These are phyloP conservation scores for Gila orcuttii DNA, from an alignment of 2,113 vertebrate species.

Conservation along the genomic window DNA sequence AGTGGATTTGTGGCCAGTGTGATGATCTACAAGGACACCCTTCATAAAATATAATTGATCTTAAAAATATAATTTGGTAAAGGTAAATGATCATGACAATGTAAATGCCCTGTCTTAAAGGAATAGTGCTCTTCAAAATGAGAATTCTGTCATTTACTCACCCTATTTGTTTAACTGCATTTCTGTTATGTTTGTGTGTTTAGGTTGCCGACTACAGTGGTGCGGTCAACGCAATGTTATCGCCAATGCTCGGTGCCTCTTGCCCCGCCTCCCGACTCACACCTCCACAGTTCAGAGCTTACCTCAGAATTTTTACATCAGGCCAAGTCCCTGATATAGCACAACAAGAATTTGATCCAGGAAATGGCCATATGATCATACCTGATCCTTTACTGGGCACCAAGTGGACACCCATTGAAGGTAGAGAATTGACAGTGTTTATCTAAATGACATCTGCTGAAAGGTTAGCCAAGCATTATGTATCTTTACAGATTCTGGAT, in stretches of 20 bases:
- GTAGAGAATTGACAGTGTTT: constrained; percentile 58
- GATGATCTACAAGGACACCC: neutral
- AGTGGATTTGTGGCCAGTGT: neutral
- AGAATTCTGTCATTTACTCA: too few relatives aligned
- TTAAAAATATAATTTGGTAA: neutral
- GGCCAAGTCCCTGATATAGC: constrained; percentile 60
- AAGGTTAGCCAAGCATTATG: too few relatives aligned
- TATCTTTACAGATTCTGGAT: too few relatives aligned
- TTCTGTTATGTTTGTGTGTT: constrained; percentile 16
- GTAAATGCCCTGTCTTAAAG: neutral
- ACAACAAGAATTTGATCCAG: neutral
- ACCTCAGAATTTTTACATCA: constrained; percentile 67
- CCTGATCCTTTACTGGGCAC: constrained; percentile 43
- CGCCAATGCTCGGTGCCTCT: neutral
- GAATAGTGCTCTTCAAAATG: too few relatives aligned
- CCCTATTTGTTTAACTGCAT: too few relatives aligned
- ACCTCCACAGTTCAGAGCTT: constrained; percentile 62
- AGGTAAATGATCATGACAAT: neutral
- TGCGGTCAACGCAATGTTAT: constrained; percentile 56
- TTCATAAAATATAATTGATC: neutral
- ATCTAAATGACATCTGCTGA: too few relatives aligned
- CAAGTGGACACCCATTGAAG: constrained; percentile 65
- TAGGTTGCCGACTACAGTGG: constrained; percentile 60
- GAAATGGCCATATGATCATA: neutral
- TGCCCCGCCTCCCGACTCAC: constrained; percentile 59